Base-by-base conservation (phyloP, 2,113 vertebrate genomes). In the Amphilophus citrinellus region DNA sequence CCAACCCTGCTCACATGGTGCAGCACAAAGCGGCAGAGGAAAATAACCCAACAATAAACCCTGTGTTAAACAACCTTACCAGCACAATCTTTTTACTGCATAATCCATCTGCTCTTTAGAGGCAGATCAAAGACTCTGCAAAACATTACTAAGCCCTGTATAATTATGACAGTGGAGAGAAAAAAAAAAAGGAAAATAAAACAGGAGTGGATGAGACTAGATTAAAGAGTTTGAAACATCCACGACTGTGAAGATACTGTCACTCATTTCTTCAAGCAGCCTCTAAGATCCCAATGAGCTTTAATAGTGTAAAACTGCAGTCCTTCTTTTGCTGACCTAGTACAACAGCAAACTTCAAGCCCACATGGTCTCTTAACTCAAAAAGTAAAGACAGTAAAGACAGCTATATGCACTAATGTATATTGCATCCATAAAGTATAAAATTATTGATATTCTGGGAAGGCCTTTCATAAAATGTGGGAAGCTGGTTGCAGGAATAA, bases 71-170 rank as follows among this genome's bases (percentile, higher is more conserved):
- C 73, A 84, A 89, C 84, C 87, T 59, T 13, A 57, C 6, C 56
- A 24, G 18, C 14, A 27, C 22, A 37, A 81, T 80, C 56, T 61
- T 76, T 75, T 82, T 59, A 75, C 62, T 47, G 85, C 73, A 56
- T 62, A 90, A 84, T 91, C 59, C 78, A 4, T 11, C 71, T n/a
- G 71, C 61, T 85, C 79, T 89, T 87, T 84, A 86, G 79, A 88
- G 83, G 77, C 63, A 57, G 76, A 89, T 92, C 87, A 88, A 88
- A 92, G 88, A 89, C 81, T 84, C 82, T 84, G 78, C 37, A 61
- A 79, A 90, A 87, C 89, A 75, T 17, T 10, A 17, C 80, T 86
- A 92, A 92, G 77, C 84, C 73, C 37, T 18, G 30, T 86, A 89
- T 93, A 92, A 92, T 92, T 88, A 89, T 75, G 73, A 88, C 84